phyloP scores from a whole-genome alignment of 2,888 invertebrate species.

The Holacanthella duospinosa region DNA sequence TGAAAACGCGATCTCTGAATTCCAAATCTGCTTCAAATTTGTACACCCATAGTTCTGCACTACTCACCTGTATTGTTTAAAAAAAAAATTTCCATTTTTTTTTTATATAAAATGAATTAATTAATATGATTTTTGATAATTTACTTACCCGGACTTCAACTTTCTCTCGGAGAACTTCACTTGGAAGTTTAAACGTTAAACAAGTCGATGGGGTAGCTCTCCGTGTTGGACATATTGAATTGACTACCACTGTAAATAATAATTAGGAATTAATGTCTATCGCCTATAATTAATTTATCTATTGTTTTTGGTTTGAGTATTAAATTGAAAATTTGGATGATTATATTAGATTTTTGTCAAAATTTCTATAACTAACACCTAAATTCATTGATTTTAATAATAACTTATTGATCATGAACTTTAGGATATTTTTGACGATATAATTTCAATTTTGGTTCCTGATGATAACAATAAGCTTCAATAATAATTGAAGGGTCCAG shows the following conservation, averaged over 20 bases:
- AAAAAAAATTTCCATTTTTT: not conserved
- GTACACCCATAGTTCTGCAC: conserved; percentile 71
- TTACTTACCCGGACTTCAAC: not conserved
- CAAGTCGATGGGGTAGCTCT: conserved; percentile 49
- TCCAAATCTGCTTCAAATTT: conserved; percentile 53
- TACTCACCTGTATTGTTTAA: conserved; percentile 42
- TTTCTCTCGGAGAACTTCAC: conserved; percentile 48
- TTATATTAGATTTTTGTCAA: not conserved
- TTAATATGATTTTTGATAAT: not conserved
- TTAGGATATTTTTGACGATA: too few species aligned
- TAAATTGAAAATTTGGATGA: too few species aligned
- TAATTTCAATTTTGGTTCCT: too few species aligned
- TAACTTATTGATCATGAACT: too few species aligned
- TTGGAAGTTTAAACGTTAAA: conserved; percentile 56
- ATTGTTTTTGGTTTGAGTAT: too few species aligned
- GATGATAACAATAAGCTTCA: too few species aligned
- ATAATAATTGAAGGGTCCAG: too few species aligned
- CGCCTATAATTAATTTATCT: not conserved
- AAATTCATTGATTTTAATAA: too few species aligned
- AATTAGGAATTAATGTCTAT: not conserved
- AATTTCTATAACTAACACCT: too few species aligned
- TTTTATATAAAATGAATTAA: not conserved
- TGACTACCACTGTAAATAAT: not conserved
- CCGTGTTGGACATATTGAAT: too few species aligned
- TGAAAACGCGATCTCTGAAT: conserved; percentile 61